Evolutionary conservation across 2,888 invertebrate genomes (phyloP), one percentile per base, ranked within the genome.

Genomic region (Saturnia pavonia): DNA sequence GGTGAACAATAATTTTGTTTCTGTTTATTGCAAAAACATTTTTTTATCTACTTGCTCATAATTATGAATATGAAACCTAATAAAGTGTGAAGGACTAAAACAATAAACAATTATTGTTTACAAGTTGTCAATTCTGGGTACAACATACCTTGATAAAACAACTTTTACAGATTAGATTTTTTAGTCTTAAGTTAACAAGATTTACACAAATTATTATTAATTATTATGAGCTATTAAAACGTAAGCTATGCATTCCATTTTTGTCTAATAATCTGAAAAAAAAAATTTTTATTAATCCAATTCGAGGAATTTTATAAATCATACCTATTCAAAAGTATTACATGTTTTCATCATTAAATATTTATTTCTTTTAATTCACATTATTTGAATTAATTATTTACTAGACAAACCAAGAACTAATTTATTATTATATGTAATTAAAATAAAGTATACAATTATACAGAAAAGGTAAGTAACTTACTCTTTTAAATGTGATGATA

Each of bases 401-500:
- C 34, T 34, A 34, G 34, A 6, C 34, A 34, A 34, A 22, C 54
- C 19, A 54, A 8, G 19, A 22, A 22, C 22, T 1, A 22, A 9
- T 54, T 22, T 54, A 43, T 43, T 43, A 43, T 43, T 43, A 43
- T 43, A 4, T 43, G 43, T 12, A 43, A 7, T 43, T 34, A 34
- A 34, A 34, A 34, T 43, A 57, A 57, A 7, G 1, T 12, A 25
- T 57, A 40, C 0, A 57, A 7, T 2, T 12, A 25, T 57, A 40
- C 0, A 65, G 4, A 40, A 65, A 65, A 40, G 19, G 12, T 40
- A 34, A 34, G 22, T 16, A 66, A 74, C 85, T 79, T 73, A 85
- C 85, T 85, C 85, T 79, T 83, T 85, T 60, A 85, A 75, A 67
- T 80, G 81, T 42, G 80, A 68, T 22, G 84, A 82, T 74, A 86